Percentiles rank a stretch among this genome's conserved stretches.
Evolutionary conservation across 1,140 invertebrate genomes (phyloP).

Genomic region (Conus betulinus): DNA sequence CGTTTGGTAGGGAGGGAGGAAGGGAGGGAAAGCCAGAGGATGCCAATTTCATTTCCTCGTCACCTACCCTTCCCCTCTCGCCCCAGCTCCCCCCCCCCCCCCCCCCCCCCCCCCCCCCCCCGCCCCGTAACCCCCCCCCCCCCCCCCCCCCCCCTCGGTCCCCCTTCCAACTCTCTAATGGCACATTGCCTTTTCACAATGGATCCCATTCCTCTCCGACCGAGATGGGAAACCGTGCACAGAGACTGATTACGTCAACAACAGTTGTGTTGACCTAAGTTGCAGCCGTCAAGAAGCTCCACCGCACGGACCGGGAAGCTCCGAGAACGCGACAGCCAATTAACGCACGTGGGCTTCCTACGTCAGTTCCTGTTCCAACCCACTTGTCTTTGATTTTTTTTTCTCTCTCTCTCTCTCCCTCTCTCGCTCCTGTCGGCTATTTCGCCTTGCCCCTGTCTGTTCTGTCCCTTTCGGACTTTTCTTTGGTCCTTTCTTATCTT

Average conservation of each 20-base stretch:
- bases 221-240: not conserved
- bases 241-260: slow-evolving; percentile 7
- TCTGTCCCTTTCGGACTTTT: too few species aligned
- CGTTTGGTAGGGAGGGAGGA: too few species aligned
- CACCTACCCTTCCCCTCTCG: not conserved
- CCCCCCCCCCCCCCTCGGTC: not conserved
- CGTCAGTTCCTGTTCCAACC: not conserved
- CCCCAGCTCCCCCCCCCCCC: not conserved
- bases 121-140: not conserved
- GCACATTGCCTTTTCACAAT: not conserved
- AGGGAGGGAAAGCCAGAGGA: too few species aligned
- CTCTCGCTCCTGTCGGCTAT: too few species aligned
- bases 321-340: not conserved
- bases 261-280: not conserved
- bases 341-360: not conserved
- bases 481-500: too few species aligned
- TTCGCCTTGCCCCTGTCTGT: too few species aligned
- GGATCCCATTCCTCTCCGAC: not conserved
- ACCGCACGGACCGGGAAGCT: not conserved
- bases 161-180: not conserved
- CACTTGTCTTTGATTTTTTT: not conserved
- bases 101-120: not conserved
- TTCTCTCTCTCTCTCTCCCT: too few species aligned
- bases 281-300: not conserved
- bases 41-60: not conserved